Conservation (phyloP, 2,888 invertebrate species). For the Siphonodentalium dalli region DNA sequence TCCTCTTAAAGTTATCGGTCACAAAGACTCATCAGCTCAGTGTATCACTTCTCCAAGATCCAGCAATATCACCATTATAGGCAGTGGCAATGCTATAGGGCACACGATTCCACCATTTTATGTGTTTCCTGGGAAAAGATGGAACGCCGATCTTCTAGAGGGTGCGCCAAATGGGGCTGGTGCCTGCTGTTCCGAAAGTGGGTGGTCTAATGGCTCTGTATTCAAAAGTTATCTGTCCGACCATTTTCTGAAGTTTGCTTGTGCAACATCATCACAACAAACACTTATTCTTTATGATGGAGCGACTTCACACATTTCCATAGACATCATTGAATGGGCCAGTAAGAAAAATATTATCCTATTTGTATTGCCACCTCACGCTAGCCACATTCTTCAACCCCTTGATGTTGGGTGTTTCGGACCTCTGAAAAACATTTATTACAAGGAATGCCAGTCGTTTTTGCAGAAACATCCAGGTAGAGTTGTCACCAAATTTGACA, state of each 20-base stretch:
- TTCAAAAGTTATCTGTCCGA: neutral
- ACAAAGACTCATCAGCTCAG: constrained; percentile 1
- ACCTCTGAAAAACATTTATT: constrained; percentile 14
- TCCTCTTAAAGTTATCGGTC: constrained; percentile 11
- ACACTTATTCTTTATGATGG: constrained; percentile 13
- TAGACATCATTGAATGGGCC: constrained; percentile 25
- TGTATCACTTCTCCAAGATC: constrained; percentile 16
- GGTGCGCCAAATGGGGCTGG: neutral
- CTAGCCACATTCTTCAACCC: constrained; percentile 19
- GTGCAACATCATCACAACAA: neutral
- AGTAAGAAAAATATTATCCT: constrained; percentile 21
- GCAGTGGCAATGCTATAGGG: constrained; percentile 22
- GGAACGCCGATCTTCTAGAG: neutral
- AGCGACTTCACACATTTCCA: constrained; percentile 6
- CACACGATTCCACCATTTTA: constrained; percentile 21
- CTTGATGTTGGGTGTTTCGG: constrained; percentile 22
- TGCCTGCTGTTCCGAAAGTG: neutral
- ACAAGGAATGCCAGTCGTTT: constrained; percentile 14
- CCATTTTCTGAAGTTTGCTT: neutral
- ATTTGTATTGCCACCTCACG: constrained; percentile 17
- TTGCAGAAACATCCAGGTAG: constrained; percentile 14
- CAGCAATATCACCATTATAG: constrained; percentile 19
- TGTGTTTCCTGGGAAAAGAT: constrained; percentile 1
- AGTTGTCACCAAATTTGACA: constrained; percentile 14
- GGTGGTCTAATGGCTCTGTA: neutral